A percentile compares a stretch with the other conserved stretches of the same genome.
phyloP scores from a whole-genome alignment of 1,140 invertebrate species.

The Hypothenemus hampei region DNA sequence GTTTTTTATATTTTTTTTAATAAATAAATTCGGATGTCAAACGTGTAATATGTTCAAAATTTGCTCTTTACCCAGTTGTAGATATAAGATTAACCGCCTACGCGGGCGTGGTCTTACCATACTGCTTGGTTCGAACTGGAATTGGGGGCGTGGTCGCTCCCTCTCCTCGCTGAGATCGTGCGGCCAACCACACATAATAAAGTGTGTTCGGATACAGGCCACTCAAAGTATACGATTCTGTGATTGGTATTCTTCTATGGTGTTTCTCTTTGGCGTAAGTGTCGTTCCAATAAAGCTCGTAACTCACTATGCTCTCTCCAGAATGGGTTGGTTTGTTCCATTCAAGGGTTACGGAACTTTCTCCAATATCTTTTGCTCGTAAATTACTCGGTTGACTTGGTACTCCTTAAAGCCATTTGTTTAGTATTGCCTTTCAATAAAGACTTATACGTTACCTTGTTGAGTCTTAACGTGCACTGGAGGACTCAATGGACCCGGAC shows the following conservation, averaged over 20 bases:
- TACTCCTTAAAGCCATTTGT: conserved; percentile 58
- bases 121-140: conserved; percentile 90
- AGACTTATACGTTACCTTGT: conserved; percentile 64
- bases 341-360: conserved; percentile 77
- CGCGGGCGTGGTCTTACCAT: conserved; percentile 71
- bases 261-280: conserved; percentile 79
- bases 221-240: conserved; percentile 78
- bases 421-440: too few species aligned
- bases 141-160: conserved; percentile 92
- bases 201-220: conserved; percentile 91
- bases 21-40: conserved; percentile 21
- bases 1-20: too few species aligned
- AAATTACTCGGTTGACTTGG: conserved; percentile 92
- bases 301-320: conserved; percentile 87
- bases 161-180: conserved; percentile 84
- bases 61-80: not conserved
- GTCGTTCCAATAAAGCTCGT: conserved; percentile 97
- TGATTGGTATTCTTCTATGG: conserved; percentile 70
- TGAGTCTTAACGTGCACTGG: conserved; percentile 95
- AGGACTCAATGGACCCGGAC: conserved; percentile 82
- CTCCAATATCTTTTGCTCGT: conserved; percentile 72
- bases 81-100: not conserved
- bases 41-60: conserved; percentile 28
- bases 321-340: conserved; percentile 89
- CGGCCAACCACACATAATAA: conserved; percentile 94